Evolutionary conservation across 2,888 invertebrate genomes (phyloP), one percentile per base, ranked within the genome.

Genomic region (Apantesis nais): DNA sequence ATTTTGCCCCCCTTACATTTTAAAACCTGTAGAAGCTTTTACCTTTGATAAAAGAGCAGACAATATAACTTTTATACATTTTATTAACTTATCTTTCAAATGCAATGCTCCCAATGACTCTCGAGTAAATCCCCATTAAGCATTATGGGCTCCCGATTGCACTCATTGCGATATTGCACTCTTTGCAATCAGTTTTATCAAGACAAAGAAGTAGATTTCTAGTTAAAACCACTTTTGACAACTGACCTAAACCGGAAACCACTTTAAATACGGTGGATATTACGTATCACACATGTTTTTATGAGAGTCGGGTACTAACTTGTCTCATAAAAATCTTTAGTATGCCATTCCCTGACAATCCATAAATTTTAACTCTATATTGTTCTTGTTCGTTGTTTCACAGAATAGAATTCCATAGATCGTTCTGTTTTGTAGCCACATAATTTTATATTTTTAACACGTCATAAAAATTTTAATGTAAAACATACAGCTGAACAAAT

Each of bases 401-500:
- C 65, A 62, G 62, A 41, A 48, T 55, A 55, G 14, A 55, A 25
- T 14, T 55, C 29, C 55, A 25, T 14, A 4, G 29, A 55, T 12
- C 29, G 14, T 55, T 25, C 25, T n/a, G 55, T 55, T 55, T 55
- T 55, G 29, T 55, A 55, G 55, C 25, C 55, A 25, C 29, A 14
- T 55, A 12, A 14, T 25, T 55, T 55, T 55, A 14, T 25, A 25
- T 25, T 29, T 55, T 55, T 25, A 25, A 14, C 12, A 55, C 12
- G 14, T 29, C 25, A 55, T 25, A 55, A 63, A n/a, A n/a, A 41
- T 62, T 48, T 19, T 37, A n/a, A 48, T 41, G 5, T 1, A 25
- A 16, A 39, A 19, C n/a, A 31, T 62, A 61, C 65, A 62, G 65
- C 66, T 72, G 71, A 41, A 52, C 66, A 74, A 81, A 73, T 31